Base-by-base conservation (phyloP, 2,113 vertebrate genomes). In the Phoxinus phoxinus region DNA sequence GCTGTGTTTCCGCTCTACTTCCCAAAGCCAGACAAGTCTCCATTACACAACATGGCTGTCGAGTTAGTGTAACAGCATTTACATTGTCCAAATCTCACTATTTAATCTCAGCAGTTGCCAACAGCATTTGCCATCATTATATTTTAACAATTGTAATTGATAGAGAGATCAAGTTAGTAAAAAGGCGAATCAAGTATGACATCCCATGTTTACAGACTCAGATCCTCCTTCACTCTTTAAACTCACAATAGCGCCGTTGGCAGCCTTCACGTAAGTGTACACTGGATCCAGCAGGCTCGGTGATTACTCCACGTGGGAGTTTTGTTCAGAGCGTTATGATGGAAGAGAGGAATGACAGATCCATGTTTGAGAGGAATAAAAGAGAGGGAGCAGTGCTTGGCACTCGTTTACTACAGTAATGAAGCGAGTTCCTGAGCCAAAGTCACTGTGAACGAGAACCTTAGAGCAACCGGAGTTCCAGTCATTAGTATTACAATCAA, bases 401-500 rank as follows among this genome's bases (percentile, higher is more conserved):
- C 21, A 12, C 75, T 79, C 8, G 19, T 59, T 88, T 63, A 59
- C 58, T 17, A 73, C 67, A 83, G 41, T 83, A 81, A 76, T 79
- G 72, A 80, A 81, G 25, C 4, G 53, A 27, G 25, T 82, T 82
- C 2, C 77, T 71, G 48, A 48, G 59, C 51, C 10, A 69, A 56
- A 74, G 59, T 74, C 35, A 53, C 25, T 19, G 72, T 19, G 46
- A 86, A 82, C n/a, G 86, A 35, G 61, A 35, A 78, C 89, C 88
- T 87, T 51, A 8, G 88, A 88, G 86, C 83, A 69, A 80, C 75
- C 56, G 65, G 85, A 88, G 87, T 86, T 79, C 61, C 61, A 59
- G 51, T 74, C 77, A 87, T 53, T 53, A 53, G 13, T 48, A 81
- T 51, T 48, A 81, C 25, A 32, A 15, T 81, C 59, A 81, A 63